phyloP scores from a whole-genome alignment of 2,888 invertebrate genomes.

The Tanytarsus gracilentus region DNA sequence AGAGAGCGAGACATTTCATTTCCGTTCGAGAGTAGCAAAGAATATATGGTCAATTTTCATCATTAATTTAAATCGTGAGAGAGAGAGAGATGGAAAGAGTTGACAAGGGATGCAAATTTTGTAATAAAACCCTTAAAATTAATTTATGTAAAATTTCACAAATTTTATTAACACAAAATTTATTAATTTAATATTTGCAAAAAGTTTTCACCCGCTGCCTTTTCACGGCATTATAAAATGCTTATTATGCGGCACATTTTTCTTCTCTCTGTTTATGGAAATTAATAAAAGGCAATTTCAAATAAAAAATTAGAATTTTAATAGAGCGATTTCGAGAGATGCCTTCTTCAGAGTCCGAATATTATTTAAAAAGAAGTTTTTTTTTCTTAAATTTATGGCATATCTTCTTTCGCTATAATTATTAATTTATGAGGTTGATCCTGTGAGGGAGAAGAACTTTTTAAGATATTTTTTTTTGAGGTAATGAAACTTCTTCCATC shows the following conservation, averaged over 20 bases:
- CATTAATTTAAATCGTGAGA: neutral
- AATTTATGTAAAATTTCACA: too few species aligned
- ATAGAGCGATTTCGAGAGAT: slow-evolving; percentile 21
- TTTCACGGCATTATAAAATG: too few species aligned
- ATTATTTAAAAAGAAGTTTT: neutral
- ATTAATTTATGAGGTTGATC: slow-evolving; percentile 27
- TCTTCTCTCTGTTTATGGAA: neutral
- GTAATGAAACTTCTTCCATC: slow-evolving; percentile 21
- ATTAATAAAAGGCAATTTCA: neutral
- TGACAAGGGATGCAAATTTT: too few species aligned
- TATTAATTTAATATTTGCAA: too few species aligned
- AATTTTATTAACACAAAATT: too few species aligned
- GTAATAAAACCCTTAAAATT: too few species aligned
- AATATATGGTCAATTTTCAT: neutral
- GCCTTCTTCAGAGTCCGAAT: slow-evolving; percentile 28
- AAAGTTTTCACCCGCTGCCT: too few species aligned
- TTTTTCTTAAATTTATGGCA: slow-evolving; percentile 23
- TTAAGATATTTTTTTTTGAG: neutral
- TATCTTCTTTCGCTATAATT: slow-evolving; percentile 27
- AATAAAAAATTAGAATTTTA: slow-evolving; percentile 20
- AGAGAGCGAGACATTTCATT: slow-evolving; percentile 24
- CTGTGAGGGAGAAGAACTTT: slow-evolving; percentile 7
- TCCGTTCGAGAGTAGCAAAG: slow-evolving; percentile 11
- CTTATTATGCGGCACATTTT: too few species aligned
- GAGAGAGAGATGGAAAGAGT: too few species aligned